A percentile compares a stretch with the other conserved stretches of the same genome.
Evolutionary conservation across 2,113 vertebrate genomes (phyloP).

Genomic region (Naja naja): DNA sequence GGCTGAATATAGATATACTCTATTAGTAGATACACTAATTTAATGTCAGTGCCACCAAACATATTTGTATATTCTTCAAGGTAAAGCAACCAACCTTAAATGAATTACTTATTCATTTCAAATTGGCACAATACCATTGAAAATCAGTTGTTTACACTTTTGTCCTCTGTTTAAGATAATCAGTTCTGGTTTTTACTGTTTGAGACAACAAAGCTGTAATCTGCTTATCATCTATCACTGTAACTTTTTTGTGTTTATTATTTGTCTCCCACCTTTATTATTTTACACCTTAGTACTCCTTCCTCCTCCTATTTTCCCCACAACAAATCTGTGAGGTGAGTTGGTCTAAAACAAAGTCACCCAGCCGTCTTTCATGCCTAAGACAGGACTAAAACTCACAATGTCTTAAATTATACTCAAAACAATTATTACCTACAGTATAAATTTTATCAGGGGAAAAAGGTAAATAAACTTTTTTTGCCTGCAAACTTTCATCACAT

Average conservation of each 20-base stretch:
- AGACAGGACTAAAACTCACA: neutral
- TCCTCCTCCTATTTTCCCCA: neutral
- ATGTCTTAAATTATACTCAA: conserved; percentile 26
- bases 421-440: conserved; percentile 22
- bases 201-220: neutral
- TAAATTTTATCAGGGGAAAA: neutral
- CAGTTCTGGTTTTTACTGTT: neutral
- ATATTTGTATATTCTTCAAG: conserved; percentile 15
- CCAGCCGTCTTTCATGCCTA: neutral
- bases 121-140: neutral
- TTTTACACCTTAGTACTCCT: neutral
- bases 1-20: conserved; percentile 55
- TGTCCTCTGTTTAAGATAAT: conserved; percentile 39
- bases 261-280: neutral
- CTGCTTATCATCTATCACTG: conserved; percentile 12
- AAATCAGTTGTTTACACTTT: conserved; percentile 39
- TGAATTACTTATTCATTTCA: neutral
- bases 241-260: neutral
- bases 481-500: neutral
- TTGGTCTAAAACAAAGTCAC: neutral
- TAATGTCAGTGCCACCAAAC: conserved; percentile 56
- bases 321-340: neutral
- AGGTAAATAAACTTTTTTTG: neutral
- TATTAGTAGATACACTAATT: conserved; percentile 47
- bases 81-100: neutral